These are phyloP conservation scores for Philereme vetulata DNA, from an alignment of 2,888 invertebrate species.

Conservation along the genomic window DNA sequence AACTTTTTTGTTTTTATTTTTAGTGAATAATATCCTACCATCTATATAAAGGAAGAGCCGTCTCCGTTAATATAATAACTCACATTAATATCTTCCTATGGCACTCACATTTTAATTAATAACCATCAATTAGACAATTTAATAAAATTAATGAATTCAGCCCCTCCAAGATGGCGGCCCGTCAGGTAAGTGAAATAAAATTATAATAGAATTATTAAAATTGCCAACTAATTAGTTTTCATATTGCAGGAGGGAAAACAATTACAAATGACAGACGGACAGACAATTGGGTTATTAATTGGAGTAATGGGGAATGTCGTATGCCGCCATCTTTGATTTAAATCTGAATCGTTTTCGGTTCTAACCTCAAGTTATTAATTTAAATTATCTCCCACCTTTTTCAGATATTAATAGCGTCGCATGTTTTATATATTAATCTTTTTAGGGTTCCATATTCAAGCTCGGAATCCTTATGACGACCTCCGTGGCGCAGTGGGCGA, in stretches of 20 bases:
- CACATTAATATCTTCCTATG: constrained; percentile 23
- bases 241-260: constrained; percentile 36
- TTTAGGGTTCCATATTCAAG: no score
- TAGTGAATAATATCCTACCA: neutral
- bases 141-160: constrained; percentile 34
- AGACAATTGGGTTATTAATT: constrained; percentile 37
- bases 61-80: neutral
- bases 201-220: constrained; percentile 37
- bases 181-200: constrained; percentile 37
- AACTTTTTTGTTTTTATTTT: neutral
- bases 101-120: constrained; percentile 32
- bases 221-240: constrained; percentile 36
- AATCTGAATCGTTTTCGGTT: constrained; percentile 1
- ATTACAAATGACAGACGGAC: constrained; percentile 37
- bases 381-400: neutral
- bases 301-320: constrained; percentile 25
- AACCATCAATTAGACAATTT: constrained; percentile 36
- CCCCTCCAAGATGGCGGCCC: constrained; percentile 32
- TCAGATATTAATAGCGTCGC: no score
- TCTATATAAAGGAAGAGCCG: neutral
- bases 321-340: constrained; percentile 21
- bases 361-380: constrained; percentile 18
- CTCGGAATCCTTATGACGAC: no score
- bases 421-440: no score
- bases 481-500: no score